phyloP scores from a whole-genome alignment of 2,113 vertebrate genomes.

The Tragelaphus imberbis region DNA sequence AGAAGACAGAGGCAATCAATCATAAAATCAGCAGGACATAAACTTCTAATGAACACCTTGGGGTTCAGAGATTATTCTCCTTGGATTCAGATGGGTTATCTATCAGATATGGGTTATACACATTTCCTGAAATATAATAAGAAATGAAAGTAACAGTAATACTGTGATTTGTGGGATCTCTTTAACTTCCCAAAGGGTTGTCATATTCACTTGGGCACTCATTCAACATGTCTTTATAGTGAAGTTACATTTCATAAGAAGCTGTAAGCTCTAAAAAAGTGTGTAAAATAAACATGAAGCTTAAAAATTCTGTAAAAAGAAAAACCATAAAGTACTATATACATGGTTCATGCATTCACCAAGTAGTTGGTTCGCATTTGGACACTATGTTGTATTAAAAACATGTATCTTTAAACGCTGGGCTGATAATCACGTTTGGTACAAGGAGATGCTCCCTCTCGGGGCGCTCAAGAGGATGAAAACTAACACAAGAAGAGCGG shows the following conservation, averaged over 20 bases:
- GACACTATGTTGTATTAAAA: background rate
- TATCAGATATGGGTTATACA: background rate
- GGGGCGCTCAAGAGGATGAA: background rate
- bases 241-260: background rate
- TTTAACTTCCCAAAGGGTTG: background rate
- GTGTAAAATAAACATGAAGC: background rate
- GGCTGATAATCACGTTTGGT: background rate
- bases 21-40: background rate
- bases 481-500: background rate
- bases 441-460: background rate
- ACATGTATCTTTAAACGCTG: background rate
- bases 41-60: background rate
- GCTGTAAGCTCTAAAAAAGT: background rate
- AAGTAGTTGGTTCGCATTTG: background rate
- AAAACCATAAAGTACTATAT: background rate
- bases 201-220: background rate
- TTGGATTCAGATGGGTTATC: background rate
- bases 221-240: background rate
- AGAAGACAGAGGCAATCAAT: background rate
- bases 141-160: background rate
- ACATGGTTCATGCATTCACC: background rate
- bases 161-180: background rate
- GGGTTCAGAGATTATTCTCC: background rate
- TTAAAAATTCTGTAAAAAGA: background rate
- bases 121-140: background rate